Base-by-base conservation (phyloP, 2,113 vertebrate species). In the Lepus timidus region DNA sequence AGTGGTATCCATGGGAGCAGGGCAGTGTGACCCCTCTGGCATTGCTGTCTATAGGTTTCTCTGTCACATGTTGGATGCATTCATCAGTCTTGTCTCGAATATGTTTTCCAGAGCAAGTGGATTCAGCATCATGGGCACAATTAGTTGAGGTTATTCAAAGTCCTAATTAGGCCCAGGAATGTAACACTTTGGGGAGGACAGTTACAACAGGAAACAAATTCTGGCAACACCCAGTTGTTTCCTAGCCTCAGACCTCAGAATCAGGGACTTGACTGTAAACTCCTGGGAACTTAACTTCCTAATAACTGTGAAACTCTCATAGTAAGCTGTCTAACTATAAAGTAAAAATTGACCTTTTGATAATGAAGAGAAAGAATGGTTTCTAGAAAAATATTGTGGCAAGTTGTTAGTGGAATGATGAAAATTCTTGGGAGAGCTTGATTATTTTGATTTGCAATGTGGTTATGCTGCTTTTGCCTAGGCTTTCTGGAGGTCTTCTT, bases 121-220 rank as follows among this genome's bases (percentile, higher is more conserved):
- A 93, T 96, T 96, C 93, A 97, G 76, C 55, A 93, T 94, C 68
- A 88, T 96, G 84, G 85, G 85, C 93, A 91, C 29, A 25, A 92
- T 97, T 97, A 96, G 1, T 51, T 85, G 93, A 95, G 83, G 71
- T 97, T 97, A 96, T 80, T 89, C 88, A 96, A 96, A 98, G 93
- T 95, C 84, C 88, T 97, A 94, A 97, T 97, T 97, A 97, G 96
- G 94, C 70, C 78, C 91, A 94, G 68, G 74, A 78, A 95, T 81
- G 88, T 96, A 96, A 91, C 73, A 92, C 88, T 97, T 93, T 97
- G 92, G 84, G 78, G 76, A 95, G 73, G 91, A 91, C 12, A 80
- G 29, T 96, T 97, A 79, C 81, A 96, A 95, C 78, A 95, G 91
- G 85, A 97, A 97, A 92, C 75, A 52, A 91, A 95, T 97, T 92